Conservation (phyloP, 2,888 invertebrate genomes). For the Escarpia spicata region DNA sequence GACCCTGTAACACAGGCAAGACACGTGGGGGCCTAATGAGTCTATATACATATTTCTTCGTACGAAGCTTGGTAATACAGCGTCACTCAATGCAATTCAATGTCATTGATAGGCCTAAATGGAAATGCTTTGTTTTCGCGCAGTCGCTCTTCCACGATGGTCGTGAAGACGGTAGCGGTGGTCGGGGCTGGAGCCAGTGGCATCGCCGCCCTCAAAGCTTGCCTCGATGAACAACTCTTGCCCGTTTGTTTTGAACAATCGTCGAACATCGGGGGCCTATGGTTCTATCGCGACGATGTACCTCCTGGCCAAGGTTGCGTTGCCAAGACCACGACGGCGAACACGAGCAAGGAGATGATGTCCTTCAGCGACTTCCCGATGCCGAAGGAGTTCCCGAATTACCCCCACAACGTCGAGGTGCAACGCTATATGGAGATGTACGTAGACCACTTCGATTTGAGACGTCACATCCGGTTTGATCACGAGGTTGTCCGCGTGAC, state of each 20-base stretch:
- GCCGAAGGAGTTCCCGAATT: slow-evolving; percentile 58
- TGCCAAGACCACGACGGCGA: slow-evolving; percentile 57
- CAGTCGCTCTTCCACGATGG: background rate
- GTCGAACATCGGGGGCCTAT: slow-evolving; percentile 3
- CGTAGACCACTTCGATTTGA: slow-evolving; percentile 55
- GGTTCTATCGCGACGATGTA: slow-evolving; percentile 39
- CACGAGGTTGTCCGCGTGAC: slow-evolving; percentile 59
- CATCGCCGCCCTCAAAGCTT: slow-evolving; percentile 55
- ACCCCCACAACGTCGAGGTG: slow-evolving; percentile 62
- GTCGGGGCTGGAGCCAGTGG: slow-evolving; percentile 57
- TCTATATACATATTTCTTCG: background rate
- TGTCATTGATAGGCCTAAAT: background rate
- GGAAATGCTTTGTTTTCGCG: background rate
- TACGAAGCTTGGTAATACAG: background rate
- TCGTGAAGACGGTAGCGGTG: slow-evolving; percentile 39
- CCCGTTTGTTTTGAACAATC: slow-evolving; percentile 49
- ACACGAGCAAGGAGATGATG: slow-evolving; percentile 59
- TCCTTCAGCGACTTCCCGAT: slow-evolving; percentile 64
- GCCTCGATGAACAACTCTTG: slow-evolving; percentile 54
- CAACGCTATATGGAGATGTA: slow-evolving; percentile 61
- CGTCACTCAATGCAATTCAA: background rate
- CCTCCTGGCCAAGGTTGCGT: slow-evolving; percentile 47
- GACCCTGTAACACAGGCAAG: too few relatives aligned
- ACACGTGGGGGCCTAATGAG: too few relatives aligned
- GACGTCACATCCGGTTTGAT: slow-evolving; percentile 44